A percentile compares a stretch with the other conserved stretches of the same genome.
Evolutionary conservation across 2,888 invertebrate species (phyloP).

Genomic region (Crossocerus cetratus): DNA sequence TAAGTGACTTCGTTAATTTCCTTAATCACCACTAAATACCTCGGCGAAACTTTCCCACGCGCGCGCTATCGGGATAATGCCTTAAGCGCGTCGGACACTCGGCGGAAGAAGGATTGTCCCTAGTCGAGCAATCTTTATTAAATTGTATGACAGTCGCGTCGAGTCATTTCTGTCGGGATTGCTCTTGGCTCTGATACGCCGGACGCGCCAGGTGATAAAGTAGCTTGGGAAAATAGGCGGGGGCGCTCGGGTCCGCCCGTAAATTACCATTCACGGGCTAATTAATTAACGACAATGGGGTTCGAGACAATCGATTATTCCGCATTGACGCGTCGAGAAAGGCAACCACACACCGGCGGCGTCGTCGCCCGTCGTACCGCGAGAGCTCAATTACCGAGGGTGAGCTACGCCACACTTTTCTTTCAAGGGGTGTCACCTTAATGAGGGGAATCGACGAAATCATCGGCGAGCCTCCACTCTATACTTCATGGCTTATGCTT

Average conservation of each 20-base stretch:
- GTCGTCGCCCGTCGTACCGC: not conserved
- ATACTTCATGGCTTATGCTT: conserved; percentile 37
- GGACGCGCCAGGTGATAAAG: conserved; percentile 23
- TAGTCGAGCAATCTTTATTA: too few relatives aligned
- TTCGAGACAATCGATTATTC: conserved; percentile 49
- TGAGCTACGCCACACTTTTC: conserved; percentile 31
- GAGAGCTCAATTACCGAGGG: too few relatives aligned
- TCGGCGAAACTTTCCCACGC: not conserved
- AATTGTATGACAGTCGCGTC: too few relatives aligned
- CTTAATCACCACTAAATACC: not conserved
- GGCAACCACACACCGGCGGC: conserved; percentile 16
- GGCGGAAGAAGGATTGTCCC: too few relatives aligned
- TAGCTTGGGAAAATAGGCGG: conserved; percentile 17
- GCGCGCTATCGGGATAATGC: not conserved
- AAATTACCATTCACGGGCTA: conserved; percentile 46
- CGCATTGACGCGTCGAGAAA: conserved; percentile 44
- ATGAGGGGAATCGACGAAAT: conserved; percentile 43
- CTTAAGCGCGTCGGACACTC: not conserved
- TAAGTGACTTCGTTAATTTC: not conserved
- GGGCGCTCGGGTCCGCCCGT: conserved; percentile 6
- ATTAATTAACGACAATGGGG: conserved; percentile 46
- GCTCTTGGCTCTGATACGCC: too few relatives aligned
- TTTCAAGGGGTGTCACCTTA: conserved; percentile 28
- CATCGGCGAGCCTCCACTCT: conserved; percentile 14
- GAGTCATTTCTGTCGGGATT: too few relatives aligned